Evolutionary conservation across 2,797 vertebrate species (phyloP).

Genomic region (Gymnothorax javanicus): DNA sequence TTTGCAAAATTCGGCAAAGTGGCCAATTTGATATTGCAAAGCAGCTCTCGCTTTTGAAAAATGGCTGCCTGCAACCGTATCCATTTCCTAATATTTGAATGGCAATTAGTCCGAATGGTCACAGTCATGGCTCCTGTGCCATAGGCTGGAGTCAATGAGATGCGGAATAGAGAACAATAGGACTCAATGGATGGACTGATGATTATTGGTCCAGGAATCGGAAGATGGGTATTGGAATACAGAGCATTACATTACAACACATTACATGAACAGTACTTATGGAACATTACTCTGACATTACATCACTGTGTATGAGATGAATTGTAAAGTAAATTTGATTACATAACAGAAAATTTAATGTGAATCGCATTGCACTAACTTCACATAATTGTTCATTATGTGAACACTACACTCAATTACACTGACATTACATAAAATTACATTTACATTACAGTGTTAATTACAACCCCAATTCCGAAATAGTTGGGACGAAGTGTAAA

Average conservation of each 20-base stretch:
- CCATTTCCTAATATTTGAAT: neutral
- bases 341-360: too few species aligned
- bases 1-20: neutral
- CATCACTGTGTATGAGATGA: too few species aligned
- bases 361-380: too few species aligned
- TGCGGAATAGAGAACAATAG: neutral
- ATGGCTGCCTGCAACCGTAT: neutral
- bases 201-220: too few species aligned
- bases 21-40: neutral
- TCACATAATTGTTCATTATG: too few species aligned
- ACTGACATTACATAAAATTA: too few species aligned
- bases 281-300: too few species aligned
- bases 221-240: neutral
- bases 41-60: neutral
- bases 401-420: too few species aligned
- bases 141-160: neutral
- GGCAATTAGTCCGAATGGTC: neutral
- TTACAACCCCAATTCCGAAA: too few species aligned
- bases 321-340: too few species aligned
- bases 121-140: neutral
- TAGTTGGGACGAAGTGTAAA: too few species aligned
- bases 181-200: neutral
- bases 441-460: too few species aligned
- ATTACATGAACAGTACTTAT: neutral
- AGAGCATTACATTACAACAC: neutral